Evolutionary conservation across 2,888 invertebrate species (phyloP), one percentile per base, ranked within the genome.

Genomic region (Hydroisotoma schaefferi): DNA sequence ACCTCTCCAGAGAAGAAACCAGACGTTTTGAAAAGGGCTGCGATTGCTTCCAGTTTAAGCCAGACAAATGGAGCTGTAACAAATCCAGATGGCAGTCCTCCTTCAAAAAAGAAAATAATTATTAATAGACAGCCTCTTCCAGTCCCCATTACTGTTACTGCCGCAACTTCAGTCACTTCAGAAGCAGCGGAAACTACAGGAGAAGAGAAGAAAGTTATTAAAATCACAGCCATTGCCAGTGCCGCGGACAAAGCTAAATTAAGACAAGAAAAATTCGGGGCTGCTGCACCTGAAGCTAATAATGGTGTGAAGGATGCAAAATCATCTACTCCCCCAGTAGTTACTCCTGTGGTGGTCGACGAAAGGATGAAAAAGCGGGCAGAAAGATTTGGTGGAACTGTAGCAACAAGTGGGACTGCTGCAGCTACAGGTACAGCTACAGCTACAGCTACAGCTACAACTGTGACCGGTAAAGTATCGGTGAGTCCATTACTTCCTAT

Each of bases 221-320:
- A 49, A 49, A 26, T 49, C 26, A 18, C 28, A 18, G 49, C 28
- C 4, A 20, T 25, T 26, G 15, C 49, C 10, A 49, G n/a, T 8
- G 28, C 49, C 6, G 49, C 26, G 28, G 49, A 49, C 25, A 49
- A 49, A 49, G 49, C 49, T 8, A 49, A 28, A 28, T 28, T 49
- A 28, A 25, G 49, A 27, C 25, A 22, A 25, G 25, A 49, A 20
- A 49, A 49, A 18, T 49, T 49, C 18, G 49, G 49, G n/a, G 4
- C 49, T 8, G 26, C 49, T 12, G 28, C 8, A 5, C 6, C 5
- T 27, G 6, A 3, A n/a, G 18, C 15, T 40, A 27, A 27, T 25
- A 29, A 8, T 23, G 5, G n/a, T 4, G 28, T n/a, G 15, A 15
- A n/a, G 12, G 15, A 5, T 8, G 25, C 20, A 12, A 22, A 22